Evolutionary conservation across 2,888 invertebrate genomes (phyloP).

Genomic region (Caenorhabditis auriculariae): DNA sequence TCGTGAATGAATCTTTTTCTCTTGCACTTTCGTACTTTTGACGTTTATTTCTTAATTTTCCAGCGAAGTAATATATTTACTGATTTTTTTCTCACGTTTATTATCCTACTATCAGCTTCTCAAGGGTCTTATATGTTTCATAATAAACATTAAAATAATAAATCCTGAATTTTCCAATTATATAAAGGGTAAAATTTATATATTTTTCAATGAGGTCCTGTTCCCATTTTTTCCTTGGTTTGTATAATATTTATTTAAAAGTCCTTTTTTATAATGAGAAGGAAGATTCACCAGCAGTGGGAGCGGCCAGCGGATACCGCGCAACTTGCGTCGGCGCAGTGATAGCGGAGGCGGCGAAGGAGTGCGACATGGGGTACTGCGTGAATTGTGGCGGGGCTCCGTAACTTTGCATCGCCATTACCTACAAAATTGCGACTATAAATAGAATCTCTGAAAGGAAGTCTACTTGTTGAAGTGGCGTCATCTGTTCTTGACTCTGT

Average conservation of each 20-base stretch:
- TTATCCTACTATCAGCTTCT: too few relatives aligned
- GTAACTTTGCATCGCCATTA: conserved; percentile 60
- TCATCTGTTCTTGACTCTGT: conserved; percentile 32
- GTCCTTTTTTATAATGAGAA: too few relatives aligned
- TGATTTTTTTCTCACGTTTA: too few relatives aligned
- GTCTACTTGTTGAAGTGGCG: conserved; percentile 39
- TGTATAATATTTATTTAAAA: too few relatives aligned
- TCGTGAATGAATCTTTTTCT: not conserved
- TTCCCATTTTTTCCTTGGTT: too few relatives aligned
- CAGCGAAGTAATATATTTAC: too few relatives aligned
- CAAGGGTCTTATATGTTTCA: too few relatives aligned
- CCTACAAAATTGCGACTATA: conserved; percentile 17
- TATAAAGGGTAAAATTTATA: too few relatives aligned
- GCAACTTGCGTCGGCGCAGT: conserved; percentile 26
- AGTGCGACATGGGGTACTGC: conserved; percentile 52
- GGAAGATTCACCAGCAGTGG: conserved; percentile 28
- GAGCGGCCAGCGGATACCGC: conserved; percentile 51
- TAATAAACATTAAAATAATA: too few relatives aligned
- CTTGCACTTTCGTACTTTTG: conserved; percentile 3
- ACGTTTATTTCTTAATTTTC: too few relatives aligned
- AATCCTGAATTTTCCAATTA: too few relatives aligned
- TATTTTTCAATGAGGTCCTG: too few relatives aligned
- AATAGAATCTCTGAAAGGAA: not conserved
- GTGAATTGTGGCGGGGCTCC: conserved; percentile 36
- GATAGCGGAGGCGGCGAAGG: conserved; percentile 32